Percentiles rank a stretch among this genome's conserved stretches.
Evolutionary conservation across 1,140 invertebrate species (phyloP).

Genomic region (Trinorchestia longiramus): DNA sequence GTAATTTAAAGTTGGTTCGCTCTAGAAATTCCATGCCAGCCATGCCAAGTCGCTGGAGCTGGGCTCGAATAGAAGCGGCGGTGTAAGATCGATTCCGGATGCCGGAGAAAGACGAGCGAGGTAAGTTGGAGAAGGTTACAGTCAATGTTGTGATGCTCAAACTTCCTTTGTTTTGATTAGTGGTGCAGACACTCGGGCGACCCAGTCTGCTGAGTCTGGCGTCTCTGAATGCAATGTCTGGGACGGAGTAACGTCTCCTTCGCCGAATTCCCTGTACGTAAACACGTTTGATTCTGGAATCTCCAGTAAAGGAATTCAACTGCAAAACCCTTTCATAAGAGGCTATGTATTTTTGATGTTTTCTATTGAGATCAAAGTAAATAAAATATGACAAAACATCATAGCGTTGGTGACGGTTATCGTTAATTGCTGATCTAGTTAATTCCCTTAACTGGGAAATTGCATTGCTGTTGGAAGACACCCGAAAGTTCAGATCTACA

Average conservation of each 20-base stretch:
- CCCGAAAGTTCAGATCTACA: no score
- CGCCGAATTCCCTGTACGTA: not conserved
- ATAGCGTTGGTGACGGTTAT: no score
- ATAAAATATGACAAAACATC: no score
- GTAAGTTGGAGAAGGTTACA: constrained; percentile 24
- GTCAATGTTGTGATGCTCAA: not conserved
- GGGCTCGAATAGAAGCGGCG: not conserved
- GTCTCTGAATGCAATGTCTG: not conserved
- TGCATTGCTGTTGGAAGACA: no score
- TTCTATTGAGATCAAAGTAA: no score
- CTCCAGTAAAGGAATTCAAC: no score
- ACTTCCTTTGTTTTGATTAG: constrained; percentile 32
- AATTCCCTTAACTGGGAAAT: no score
- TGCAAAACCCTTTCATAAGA: no score
- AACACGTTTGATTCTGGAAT: no score
- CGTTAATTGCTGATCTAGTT: no score
- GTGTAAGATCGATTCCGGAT: constrained; percentile 29
- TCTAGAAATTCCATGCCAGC: not conserved
- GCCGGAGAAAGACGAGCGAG: constrained; percentile 25
- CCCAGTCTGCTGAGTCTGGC: not conserved
- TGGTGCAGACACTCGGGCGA: not conserved
- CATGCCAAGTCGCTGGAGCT: not conserved
- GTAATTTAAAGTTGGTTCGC: constrained; percentile 28
- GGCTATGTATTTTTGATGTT: no score
- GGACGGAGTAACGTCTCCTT: not conserved